Base-by-base conservation (phyloP, 2,888 invertebrate genomes). In the Andricus quercusramuli region DNA sequence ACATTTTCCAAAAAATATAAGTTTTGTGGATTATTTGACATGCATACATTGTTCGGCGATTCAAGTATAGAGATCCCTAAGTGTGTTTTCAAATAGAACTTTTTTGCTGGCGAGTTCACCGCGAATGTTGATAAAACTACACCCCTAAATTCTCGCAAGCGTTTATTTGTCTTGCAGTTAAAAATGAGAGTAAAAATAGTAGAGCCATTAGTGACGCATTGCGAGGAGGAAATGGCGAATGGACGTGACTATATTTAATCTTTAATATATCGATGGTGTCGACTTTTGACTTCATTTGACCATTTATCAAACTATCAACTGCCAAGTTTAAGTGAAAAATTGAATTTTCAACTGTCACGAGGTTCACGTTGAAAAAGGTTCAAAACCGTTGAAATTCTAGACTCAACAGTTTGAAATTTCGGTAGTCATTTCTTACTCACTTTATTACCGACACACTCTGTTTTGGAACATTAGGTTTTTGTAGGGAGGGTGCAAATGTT, bases 181-280 rank as follows among this genome's bases (percentile, higher is more conserved):
- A 74, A 74, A 74, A 32, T 74, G 56, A 74, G 56, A 74, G 74
- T 74, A 74, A 74, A 74, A 74, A 74, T 74, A 74, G 74, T 74
- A n/a, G 74, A 74, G 74, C 74, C 74, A 74, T 74, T 74, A 74
- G 74, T 74, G 74, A 74, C 74, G 74, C 56, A 56, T 56, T 32
- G 74, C 74, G 56, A 41, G 32, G 17, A 74, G 51, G 70, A 74
- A 56, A 74, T 74, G 51, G 74, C 56, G 51, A 74, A 74, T 56
- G 74, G 74, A 74, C 32, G 74, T 74, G 74, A 74, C 74, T 74
- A 74, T 74, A 74, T 74, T 74, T 74, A 74, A 56, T 74, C 74
- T 74, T 56, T 74, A 74, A 74, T 56, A 74, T 56, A 74, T 74
- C 29, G 74, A 74, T 32, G 56, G 56, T 74, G 74, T 32, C 51